Conservation (phyloP, 2,113 vertebrate genomes). For the Leptobrachium ailaonicum region DNA sequence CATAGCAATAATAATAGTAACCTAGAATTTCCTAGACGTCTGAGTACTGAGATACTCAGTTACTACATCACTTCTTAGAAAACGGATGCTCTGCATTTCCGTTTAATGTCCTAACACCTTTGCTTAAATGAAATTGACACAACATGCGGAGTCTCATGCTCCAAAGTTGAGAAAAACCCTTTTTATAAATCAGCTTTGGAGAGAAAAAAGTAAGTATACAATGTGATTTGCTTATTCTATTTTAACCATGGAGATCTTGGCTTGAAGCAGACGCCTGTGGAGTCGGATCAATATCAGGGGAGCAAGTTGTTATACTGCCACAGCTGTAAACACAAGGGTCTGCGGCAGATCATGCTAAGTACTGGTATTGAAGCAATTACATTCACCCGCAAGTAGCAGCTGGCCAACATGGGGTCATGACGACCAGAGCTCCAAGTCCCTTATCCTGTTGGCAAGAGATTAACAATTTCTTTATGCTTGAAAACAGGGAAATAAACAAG, state of each 20-base stretch:
- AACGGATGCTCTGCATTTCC: no score
- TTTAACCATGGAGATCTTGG: conserved; percentile 22
- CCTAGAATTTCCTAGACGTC: no score
- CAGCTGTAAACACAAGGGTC: conserved; percentile 10
- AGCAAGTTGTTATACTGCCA: background rate
- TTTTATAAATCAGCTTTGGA: no score
- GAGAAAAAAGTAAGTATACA: background rate
- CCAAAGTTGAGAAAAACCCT: no score
- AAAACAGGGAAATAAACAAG: no score
- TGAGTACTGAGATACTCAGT: no score
- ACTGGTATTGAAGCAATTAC: conserved; percentile 16
- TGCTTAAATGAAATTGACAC: no score
- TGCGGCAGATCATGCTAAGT: conserved; percentile 28
- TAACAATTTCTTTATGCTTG: no score
- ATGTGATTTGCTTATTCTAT: conserved; percentile 30
- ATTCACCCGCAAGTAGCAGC: background rate
- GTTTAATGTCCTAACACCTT: no score
- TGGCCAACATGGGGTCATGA: background rate
- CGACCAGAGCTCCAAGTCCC: background rate
- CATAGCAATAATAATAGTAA: no score
- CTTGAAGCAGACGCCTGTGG: background rate
- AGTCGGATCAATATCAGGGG: conserved; percentile 8
- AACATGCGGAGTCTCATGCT: no score
- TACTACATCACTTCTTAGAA: no score
- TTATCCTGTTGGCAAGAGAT: background rate